Evolutionary conservation across 2,113 vertebrate species (phyloP).

Genomic region (Tinamus guttatus): DNA sequence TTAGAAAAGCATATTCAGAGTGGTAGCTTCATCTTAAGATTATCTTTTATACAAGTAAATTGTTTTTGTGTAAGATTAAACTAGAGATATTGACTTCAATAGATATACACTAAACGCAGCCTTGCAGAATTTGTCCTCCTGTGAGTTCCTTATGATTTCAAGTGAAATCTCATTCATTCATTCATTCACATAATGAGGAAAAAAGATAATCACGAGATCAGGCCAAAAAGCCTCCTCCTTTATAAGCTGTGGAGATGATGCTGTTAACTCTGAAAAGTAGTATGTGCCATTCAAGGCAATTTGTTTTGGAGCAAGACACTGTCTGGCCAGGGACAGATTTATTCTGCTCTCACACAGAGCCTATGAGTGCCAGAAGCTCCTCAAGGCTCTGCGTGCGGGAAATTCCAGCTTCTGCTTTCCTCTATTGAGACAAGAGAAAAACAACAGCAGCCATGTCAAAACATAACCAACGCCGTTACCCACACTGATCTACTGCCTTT

Average conservation of each 20-base stretch:
- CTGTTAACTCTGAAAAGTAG: no score
- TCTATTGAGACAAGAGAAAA: background rate
- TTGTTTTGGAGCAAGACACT: background rate
- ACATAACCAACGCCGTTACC: background rate
- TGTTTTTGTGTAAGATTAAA: background rate
- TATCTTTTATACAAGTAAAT: background rate
- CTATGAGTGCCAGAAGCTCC: background rate
- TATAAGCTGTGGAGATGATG: background rate
- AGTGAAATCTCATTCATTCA: background rate
- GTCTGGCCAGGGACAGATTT: no score
- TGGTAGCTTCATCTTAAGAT: background rate
- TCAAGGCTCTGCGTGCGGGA: background rate
- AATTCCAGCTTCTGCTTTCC: background rate
- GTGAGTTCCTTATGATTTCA: background rate
- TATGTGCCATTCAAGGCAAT: background rate
- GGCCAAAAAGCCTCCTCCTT: background rate
- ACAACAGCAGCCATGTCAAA: background rate
- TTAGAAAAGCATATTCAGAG: background rate
- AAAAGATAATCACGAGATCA: background rate
- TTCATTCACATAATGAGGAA: background rate
- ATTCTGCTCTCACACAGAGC: no score
- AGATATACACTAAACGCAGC: background rate
- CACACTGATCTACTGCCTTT: background rate
- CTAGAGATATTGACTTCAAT: background rate
- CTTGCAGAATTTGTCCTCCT: background rate